Evolutionary conservation across 2,797 vertebrate genomes (phyloP).

Genomic region (Lepus oiostolus): DNA sequence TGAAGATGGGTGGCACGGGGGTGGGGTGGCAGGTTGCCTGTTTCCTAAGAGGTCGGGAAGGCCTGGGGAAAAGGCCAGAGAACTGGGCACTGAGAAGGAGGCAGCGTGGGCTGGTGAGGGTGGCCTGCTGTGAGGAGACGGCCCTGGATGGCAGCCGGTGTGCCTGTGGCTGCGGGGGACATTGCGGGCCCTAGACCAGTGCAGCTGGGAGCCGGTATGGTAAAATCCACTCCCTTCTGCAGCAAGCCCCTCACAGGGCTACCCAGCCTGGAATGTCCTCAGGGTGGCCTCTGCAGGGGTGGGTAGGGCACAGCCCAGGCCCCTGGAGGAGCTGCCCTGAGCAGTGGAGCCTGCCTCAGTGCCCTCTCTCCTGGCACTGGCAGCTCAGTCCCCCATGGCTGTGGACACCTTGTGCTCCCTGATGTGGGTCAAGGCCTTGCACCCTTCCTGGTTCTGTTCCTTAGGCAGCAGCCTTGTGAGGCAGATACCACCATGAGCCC

Average conservation of each 20-base stretch:
- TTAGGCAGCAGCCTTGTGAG: background rate
- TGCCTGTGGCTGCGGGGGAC: background rate
- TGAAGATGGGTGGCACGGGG: background rate
- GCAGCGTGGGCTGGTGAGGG: background rate
- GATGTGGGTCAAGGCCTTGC: background rate
- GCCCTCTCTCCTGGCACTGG: background rate
- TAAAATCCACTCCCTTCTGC: background rate
- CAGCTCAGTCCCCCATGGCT: background rate
- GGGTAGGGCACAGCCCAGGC: background rate
- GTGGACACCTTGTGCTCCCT: background rate
- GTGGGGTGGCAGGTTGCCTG: background rate
- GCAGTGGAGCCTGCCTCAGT: background rate
- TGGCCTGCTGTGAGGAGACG: background rate
- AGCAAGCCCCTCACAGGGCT: background rate
- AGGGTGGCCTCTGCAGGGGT: background rate
- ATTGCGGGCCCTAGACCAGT: background rate
- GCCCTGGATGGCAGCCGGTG: background rate
- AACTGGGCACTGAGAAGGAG: background rate
- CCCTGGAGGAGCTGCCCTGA: background rate
- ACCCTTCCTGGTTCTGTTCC: background rate
- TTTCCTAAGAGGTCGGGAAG: background rate
- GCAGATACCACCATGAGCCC: background rate
- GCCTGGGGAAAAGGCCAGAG: background rate
- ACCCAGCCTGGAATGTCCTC: background rate
- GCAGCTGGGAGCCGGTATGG: background rate